A percentile compares a stretch with the other conserved stretches of the same genome.
These are phyloP conservation scores for Apotomis betuletana DNA, from an alignment of 2,888 invertebrate genomes.

Conservation along the genomic window DNA sequence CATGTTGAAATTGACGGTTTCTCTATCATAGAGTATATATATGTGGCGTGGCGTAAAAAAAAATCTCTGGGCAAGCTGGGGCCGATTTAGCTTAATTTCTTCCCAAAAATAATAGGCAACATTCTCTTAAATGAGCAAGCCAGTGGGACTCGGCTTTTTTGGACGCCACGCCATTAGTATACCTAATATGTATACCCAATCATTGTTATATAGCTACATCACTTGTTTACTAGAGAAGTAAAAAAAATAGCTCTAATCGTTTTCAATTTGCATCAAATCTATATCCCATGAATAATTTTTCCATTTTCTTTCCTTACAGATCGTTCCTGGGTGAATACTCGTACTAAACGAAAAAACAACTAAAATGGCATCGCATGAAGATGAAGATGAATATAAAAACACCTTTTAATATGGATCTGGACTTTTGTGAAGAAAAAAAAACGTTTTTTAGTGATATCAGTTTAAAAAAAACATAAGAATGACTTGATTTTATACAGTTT, in stretches of 20 bases:
- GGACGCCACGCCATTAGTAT: no score
- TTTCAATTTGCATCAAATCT: slow-evolving; percentile 13
- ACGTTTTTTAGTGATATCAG: background rate
- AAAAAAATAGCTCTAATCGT: slow-evolving; percentile 7
- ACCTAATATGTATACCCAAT: no score
- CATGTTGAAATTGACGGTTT: no score
- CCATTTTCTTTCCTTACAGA: slow-evolving; percentile 59
- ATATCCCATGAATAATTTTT: slow-evolving; percentile 36
- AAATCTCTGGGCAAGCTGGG: no score
- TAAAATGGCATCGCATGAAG: slow-evolving; percentile 62
- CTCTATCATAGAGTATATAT: no score
- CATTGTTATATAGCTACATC: background rate
- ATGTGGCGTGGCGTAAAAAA: no score
- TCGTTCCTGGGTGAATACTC: slow-evolving; percentile 48
- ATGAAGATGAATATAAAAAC: slow-evolving; percentile 46
- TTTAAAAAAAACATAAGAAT: background rate
- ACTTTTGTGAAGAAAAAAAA: slow-evolving; percentile 1
- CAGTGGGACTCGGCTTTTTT: no score
- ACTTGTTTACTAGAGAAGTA: slow-evolving; percentile 7
- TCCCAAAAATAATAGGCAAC: no score
- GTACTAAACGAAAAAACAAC: slow-evolving; percentile 51
- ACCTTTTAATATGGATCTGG: background rate
- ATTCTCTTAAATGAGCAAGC: no score
- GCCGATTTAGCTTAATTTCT: no score
- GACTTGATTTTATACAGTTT: slow-evolving; percentile 8